Percentiles rank a stretch among this genome's conserved stretches.
Conservation (phyloP, 64 coral and sea anemone species). For the Acropora yongei region DNA sequence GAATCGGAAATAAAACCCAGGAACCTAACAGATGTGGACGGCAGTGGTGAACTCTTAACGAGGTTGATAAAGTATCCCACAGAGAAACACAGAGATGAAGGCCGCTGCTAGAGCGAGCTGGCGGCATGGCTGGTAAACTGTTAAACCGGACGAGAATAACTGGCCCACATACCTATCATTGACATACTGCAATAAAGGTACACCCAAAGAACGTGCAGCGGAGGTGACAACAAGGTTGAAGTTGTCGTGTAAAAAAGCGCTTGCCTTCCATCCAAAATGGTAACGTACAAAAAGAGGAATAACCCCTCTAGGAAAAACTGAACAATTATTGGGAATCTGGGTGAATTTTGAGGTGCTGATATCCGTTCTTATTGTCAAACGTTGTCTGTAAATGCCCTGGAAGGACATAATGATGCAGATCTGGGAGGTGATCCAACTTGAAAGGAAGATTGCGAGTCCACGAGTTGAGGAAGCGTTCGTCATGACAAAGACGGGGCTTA, state of each 20-base stretch:
- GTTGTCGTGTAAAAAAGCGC: too few species aligned
- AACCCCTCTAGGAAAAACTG: constrained; percentile 19
- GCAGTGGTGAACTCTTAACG: background rate
- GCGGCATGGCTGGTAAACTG: background rate
- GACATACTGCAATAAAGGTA: constrained; percentile 34
- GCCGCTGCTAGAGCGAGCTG: constrained; percentile 21
- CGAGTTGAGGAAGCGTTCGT: too few species aligned
- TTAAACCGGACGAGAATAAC: background rate
- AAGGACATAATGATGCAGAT: constrained; percentile 33
- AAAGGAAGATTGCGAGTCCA: too few species aligned
- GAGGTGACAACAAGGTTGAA: too few species aligned
- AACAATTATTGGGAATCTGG: constrained; percentile 8
- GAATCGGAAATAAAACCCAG: constrained; percentile 70
- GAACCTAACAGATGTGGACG: constrained; percentile 54
- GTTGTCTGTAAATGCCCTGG: background rate
- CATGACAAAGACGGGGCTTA: too few species aligned
- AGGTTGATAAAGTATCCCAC: constrained; percentile 61
- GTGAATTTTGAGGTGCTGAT: constrained; percentile 20
- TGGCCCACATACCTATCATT: background rate
- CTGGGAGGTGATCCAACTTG: constrained; percentile 32
- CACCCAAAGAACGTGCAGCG: constrained; percentile 2
- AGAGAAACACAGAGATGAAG: background rate
- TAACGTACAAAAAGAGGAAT: constrained; percentile 10
- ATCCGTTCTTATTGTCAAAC: background rate
- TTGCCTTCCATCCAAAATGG: too few species aligned